phyloP scores from a whole-genome alignment of 2,888 invertebrate species.

The Oxycera nigricornis region DNA sequence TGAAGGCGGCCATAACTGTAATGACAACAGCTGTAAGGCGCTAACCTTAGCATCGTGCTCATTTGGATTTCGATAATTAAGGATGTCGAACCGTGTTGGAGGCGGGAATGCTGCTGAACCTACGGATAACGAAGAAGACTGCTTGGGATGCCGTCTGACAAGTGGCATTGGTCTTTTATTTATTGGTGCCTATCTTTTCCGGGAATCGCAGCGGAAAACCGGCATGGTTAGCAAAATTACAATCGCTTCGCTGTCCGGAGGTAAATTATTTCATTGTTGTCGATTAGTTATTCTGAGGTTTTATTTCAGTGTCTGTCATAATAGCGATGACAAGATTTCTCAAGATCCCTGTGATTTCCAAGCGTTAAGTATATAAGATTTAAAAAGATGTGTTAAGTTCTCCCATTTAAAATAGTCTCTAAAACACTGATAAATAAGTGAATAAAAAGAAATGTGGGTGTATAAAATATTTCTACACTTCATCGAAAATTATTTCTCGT shows the following conservation, averaged over 20 bases:
- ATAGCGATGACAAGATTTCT: not conserved
- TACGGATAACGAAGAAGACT: slow-evolving; percentile 65
- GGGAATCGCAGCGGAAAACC: slow-evolving; percentile 63
- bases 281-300: not conserved
- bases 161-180: slow-evolving; percentile 70
- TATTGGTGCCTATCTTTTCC: slow-evolving; percentile 68
- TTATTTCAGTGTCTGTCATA: not conserved
- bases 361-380: too few relatives aligned
- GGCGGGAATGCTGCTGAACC: not conserved
- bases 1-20: not conserved
- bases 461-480: too few relatives aligned
- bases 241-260: slow-evolving; percentile 13
- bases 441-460: too few relatives aligned
- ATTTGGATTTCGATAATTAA: not conserved
- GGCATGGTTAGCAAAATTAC: slow-evolving; percentile 62
- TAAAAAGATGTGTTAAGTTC: too few relatives aligned
- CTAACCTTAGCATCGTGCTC: slow-evolving; percentile 17
- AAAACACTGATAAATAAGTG: too few relatives aligned
- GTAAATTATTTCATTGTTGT: slow-evolving; percentile 18
- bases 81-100: not conserved
- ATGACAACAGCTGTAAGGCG: not conserved
- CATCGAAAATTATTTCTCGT: too few relatives aligned
- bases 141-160: slow-evolving; percentile 67
- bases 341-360: not conserved
- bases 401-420: too few relatives aligned